phyloP scores from a whole-genome alignment of 2,113 vertebrate species.

The Willisornis vidua region DNA sequence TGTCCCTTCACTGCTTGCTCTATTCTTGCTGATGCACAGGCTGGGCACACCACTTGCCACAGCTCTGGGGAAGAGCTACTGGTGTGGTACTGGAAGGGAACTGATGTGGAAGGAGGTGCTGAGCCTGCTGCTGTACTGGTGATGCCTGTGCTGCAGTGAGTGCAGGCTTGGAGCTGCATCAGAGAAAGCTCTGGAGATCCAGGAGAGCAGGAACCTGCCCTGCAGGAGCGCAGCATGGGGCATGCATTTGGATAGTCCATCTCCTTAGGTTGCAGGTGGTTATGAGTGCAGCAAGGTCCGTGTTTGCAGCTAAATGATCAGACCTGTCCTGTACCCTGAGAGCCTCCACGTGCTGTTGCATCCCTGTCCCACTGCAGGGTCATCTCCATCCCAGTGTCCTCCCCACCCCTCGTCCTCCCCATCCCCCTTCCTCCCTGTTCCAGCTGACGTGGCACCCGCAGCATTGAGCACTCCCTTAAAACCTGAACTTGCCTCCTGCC shows the following conservation, averaged over 20 bases:
- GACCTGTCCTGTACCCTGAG: neutral
- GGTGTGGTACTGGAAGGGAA: neutral
- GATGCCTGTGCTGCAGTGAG: neutral
- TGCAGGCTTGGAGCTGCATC: neutral
- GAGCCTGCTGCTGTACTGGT: neutral
- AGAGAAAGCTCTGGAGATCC: neutral
- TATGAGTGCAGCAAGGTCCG: accelerated
- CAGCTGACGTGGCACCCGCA: neutral
- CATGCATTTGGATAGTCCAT: neutral
- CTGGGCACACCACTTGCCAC: neutral
- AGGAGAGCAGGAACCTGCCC: neutral
- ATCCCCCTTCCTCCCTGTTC: accelerated
- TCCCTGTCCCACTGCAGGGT: neutral
- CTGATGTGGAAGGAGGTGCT: neutral
- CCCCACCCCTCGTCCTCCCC: neutral
- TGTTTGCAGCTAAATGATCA: neutral
- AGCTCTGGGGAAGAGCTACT: neutral
- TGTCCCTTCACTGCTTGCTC: accelerated
- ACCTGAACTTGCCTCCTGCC: neutral
- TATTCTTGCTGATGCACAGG: neutral
- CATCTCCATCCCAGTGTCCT: neutral
- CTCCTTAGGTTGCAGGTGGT: neutral
- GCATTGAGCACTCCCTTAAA: neutral
- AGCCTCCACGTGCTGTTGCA: neutral
- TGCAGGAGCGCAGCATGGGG: neutral